A percentile compares a stretch with the other conserved stretches of the same genome.
These are phyloP conservation scores for Prietella phreatophila DNA, from an alignment of 2,113 vertebrate species.

Conservation along the genomic window DNA sequence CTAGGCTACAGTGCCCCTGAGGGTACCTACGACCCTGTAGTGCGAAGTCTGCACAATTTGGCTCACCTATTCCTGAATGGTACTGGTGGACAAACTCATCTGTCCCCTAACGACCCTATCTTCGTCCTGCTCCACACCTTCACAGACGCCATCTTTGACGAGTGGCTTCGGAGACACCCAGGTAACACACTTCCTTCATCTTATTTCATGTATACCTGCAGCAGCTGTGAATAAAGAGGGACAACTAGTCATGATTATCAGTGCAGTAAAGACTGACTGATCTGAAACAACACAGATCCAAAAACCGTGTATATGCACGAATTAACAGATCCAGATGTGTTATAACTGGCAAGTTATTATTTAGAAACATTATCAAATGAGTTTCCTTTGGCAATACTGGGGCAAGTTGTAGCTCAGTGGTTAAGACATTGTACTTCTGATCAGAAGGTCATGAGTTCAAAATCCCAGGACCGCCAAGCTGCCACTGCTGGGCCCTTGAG, in stretches of 20 bases:
- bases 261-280: neutral
- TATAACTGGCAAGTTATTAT: neutral
- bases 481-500: too few species aligned
- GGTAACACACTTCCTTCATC: conserved; percentile 67
- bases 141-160: conserved; percentile 95
- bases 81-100: conserved; percentile 92
- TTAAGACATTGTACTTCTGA: too few species aligned
- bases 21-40: conserved; percentile 86
- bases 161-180: conserved; percentile 89
- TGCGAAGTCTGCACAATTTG: conserved; percentile 94
- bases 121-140: conserved; percentile 94
- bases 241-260: neutral
- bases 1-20: conserved; percentile 91
- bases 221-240: neutral
- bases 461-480: too few species aligned
- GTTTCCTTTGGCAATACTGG: neutral
- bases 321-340: neutral
- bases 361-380: neutral
- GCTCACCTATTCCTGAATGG: conserved; percentile 97
- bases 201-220: neutral
- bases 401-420: too few species aligned
- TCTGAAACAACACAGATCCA: neutral
- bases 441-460: too few species aligned
- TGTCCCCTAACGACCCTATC: conserved; percentile 96
- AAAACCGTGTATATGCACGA: neutral